phyloP scores from a whole-genome alignment of 1,140 invertebrate species.

The Hermetia illucens region DNA sequence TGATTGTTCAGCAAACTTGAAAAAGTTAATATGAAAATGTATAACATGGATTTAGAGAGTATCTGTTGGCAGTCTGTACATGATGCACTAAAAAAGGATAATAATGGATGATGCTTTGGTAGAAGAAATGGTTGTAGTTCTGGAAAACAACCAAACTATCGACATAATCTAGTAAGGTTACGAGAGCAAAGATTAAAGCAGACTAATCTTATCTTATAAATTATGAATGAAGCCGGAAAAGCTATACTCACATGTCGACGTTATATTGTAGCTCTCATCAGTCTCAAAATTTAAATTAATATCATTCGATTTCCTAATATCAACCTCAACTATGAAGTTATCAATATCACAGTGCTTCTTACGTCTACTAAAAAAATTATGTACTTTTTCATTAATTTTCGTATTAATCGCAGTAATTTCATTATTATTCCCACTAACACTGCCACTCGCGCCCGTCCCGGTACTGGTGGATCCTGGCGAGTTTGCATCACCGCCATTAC shows the following conservation, averaged over 20 bases:
- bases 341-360: constrained; percentile 27
- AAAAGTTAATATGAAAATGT: too few relatives aligned
- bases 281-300: constrained; percentile 46
- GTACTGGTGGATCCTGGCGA: too few relatives aligned
- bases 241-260: constrained; percentile 32
- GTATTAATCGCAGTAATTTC: background rate
- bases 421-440: background rate
- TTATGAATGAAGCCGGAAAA: constrained; percentile 1
- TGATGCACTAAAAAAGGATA: background rate
- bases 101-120: too few relatives aligned
- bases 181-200: too few relatives aligned
- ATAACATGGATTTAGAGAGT: too few relatives aligned
- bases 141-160: too few relatives aligned
- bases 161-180: too few relatives aligned
- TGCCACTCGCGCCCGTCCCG: constrained; percentile 4
- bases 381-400: background rate
- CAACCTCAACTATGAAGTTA: constrained; percentile 35
- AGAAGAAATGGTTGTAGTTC: too few relatives aligned
- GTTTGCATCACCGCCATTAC: background rate
- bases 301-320: constrained; percentile 34
- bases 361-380: background rate
- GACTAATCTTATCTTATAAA: too few relatives aligned
- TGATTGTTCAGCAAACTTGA: too few relatives aligned
- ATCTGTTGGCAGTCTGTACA: background rate
- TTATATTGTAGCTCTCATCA: constrained; percentile 58